Evolutionary conservation across 2,888 invertebrate genomes (phyloP).

Genomic region (Polydrusus tereticollis): DNA sequence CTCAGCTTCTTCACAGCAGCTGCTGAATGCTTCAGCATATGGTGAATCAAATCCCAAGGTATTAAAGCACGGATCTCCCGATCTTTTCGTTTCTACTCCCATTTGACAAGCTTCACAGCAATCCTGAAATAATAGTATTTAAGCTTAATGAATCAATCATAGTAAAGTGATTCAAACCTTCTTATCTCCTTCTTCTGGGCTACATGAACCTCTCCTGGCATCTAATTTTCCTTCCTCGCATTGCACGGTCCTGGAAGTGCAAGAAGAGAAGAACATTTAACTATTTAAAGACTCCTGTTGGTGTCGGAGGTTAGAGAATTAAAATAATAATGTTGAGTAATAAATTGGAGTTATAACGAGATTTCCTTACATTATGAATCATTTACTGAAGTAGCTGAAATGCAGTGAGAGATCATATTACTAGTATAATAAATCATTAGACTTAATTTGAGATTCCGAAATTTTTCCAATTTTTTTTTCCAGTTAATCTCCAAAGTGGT

Average conservation of each 20-base stretch:
- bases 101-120: slow-evolving; percentile 77
- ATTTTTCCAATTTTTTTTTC: background rate
- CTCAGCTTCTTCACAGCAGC: slow-evolving; percentile 71
- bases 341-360: too few species aligned
- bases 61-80: slow-evolving; percentile 71
- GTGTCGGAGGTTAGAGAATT: too few species aligned
- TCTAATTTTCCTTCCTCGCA: slow-evolving; percentile 70
- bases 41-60: slow-evolving; percentile 71
- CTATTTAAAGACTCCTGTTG: too few species aligned
- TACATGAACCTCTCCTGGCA: slow-evolving; percentile 65
- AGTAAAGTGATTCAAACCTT: slow-evolving; percentile 50
- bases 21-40: slow-evolving; percentile 73
- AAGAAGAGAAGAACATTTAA: too few species aligned
- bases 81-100: slow-evolving; percentile 73
- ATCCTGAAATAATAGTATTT: slow-evolving; percentile 58
- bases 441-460: background rate
- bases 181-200: slow-evolving; percentile 49
- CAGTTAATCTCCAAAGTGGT: too few species aligned
- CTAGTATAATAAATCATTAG: background rate
- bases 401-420: background rate
- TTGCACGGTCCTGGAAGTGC: slow-evolving; percentile 66
- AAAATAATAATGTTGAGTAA: too few species aligned
- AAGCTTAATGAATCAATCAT: background rate
- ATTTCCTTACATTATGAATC: slow-evolving; percentile 1
- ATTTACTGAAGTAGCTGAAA: background rate